Evolutionary conservation across 2,113 vertebrate species (phyloP).

Genomic region (Oncorhynchus keta): DNA sequence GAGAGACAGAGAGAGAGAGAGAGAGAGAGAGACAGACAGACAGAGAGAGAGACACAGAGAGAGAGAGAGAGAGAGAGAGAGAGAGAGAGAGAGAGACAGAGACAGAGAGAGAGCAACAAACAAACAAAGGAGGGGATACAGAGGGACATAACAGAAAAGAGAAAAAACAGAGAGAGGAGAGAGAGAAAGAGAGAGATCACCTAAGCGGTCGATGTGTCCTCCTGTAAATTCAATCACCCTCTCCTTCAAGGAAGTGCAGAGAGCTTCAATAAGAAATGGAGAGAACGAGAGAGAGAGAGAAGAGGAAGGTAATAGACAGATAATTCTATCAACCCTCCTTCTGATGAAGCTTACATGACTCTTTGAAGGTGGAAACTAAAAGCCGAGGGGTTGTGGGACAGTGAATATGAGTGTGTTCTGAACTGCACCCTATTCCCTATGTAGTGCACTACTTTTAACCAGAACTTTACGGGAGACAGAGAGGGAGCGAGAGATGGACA

Average conservation of each 20-base stretch:
- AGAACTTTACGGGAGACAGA: no score
- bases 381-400: constrained; percentile 68
- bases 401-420: constrained; percentile 63
- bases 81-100: no score
- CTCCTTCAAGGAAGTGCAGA: constrained; percentile 84
- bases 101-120: background rate
- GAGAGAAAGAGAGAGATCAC: background rate
- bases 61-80: no score
- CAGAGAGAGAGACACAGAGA: no score
- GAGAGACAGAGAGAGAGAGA: no score
- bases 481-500: no score
- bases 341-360: constrained; percentile 75
- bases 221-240: constrained; percentile 82
- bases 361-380: constrained; percentile 74
- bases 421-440: no score
- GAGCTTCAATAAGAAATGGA: constrained; percentile 59
- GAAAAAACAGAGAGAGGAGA: constrained; percentile 4
- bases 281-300: constrained; percentile 50
- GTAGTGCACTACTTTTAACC: no score
- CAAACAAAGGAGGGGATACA: no score
- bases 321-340: constrained; percentile 66
- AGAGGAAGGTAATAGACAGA: constrained; percentile 56
- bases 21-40: no score
- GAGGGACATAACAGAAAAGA: background rate
- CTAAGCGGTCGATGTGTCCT: constrained; percentile 85